These are phyloP conservation scores for Leptobrachium leishanense DNA, from an alignment of 2,113 vertebrate species.

Conservation along the genomic window DNA sequence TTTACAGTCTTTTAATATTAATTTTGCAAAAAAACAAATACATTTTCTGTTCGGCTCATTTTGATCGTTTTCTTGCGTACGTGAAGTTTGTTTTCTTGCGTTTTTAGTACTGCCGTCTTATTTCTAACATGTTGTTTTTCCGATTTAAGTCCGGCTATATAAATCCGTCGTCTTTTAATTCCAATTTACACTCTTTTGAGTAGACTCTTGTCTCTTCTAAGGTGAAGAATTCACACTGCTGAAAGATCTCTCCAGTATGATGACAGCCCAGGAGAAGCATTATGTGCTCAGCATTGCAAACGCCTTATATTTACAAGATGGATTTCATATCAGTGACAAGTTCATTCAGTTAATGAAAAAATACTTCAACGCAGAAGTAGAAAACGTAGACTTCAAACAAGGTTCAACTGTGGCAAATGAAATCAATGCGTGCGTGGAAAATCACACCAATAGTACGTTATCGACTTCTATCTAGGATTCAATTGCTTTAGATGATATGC, in stretches of 20 bases:
- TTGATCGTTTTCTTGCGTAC: no score
- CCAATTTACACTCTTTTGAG: no score
- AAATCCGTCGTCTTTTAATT: no score
- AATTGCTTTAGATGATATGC: background rate
- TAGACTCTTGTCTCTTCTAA: slow-evolving; percentile 54
- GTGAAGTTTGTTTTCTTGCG: no score
- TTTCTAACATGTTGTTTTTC: no score
- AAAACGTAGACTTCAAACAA: slow-evolving; percentile 87
- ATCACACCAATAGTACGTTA: slow-evolving; percentile 91
- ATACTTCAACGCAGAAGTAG: slow-evolving; percentile 84
- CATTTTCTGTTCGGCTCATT: no score
- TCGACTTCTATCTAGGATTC: slow-evolving; percentile 15
- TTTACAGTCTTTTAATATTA: no score
- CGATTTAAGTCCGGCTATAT: no score
- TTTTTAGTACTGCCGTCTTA: no score
- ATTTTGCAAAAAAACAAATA: no score
- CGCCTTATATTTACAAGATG: slow-evolving; percentile 88
- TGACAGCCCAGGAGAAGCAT: slow-evolving; percentile 72
- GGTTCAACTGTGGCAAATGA: slow-evolving; percentile 79
- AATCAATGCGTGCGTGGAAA: slow-evolving; percentile 96
- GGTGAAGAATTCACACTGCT: slow-evolving; percentile 87
- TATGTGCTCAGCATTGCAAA: slow-evolving; percentile 87
- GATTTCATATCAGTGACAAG: slow-evolving; percentile 82
- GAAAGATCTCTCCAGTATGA: slow-evolving; percentile 80
- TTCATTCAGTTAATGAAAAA: slow-evolving; percentile 88